Evolutionary conservation across 2,797 vertebrate species (phyloP).

Genomic region (Yasuhikotakia modesta): DNA sequence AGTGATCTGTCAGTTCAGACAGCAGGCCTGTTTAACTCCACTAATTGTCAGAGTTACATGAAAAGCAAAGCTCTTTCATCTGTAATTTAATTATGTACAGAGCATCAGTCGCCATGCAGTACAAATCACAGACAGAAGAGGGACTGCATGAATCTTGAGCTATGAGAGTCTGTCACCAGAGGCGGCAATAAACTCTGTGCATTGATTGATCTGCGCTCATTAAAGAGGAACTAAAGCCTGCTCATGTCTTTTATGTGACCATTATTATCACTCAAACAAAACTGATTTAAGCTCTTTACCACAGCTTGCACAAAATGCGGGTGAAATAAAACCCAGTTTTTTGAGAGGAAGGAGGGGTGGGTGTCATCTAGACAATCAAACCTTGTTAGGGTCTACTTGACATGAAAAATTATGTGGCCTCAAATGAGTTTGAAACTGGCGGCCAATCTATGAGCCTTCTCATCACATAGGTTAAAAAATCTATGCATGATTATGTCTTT

Average conservation of each 20-base stretch:
- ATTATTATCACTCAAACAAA: conserved; percentile 54
- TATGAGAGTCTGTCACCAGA: conserved; percentile 54
- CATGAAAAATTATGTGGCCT: neutral
- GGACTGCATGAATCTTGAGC: conserved; percentile 61
- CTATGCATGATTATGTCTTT: conserved; percentile 15
- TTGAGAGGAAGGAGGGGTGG: neutral
- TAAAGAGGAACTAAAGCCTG: conserved; percentile 58
- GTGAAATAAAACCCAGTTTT: conserved; percentile 20
- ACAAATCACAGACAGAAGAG: conserved; percentile 59
- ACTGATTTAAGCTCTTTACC: conserved; percentile 62
- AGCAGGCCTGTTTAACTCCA: conserved; percentile 44
- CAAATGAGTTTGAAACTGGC: neutral
- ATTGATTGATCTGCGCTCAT: conserved; percentile 60
- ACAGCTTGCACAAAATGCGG: conserved; percentile 30
- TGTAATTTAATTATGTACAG: conserved; percentile 61
- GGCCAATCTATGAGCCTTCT: neutral
- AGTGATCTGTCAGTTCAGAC: conserved; percentile 57
- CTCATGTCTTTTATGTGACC: conserved; percentile 43
- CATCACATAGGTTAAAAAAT: conserved; percentile 3
- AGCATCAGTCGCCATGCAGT: conserved; percentile 54
- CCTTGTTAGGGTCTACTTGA: conserved; percentile 7
- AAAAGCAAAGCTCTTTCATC: conserved; percentile 50
- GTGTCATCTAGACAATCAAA: neutral
- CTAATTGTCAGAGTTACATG: conserved; percentile 56
- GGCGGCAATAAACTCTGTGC: conserved; percentile 52